Evolutionary conservation across 2,888 invertebrate genomes (phyloP), one percentile per base, ranked within the genome.

Genomic region (Netelia melanura): DNA sequence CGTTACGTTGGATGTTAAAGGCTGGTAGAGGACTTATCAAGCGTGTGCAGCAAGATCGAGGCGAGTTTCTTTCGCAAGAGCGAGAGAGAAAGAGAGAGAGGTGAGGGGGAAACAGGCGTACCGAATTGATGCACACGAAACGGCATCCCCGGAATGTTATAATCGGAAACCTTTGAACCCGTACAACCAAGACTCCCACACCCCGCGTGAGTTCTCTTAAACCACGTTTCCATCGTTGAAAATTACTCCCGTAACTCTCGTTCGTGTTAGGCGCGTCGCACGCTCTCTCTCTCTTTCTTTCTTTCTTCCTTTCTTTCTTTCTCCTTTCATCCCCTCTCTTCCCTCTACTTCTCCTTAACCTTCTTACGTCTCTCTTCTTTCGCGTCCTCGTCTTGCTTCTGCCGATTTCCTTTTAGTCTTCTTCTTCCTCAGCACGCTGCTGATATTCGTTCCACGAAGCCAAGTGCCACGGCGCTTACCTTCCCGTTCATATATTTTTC

Each of bases 91-190:
- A 52, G 52, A 52, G 52, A 52, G 52, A 52, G 52, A 6, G 38
- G 90, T 90, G 92, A 91, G 92, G 90, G 91, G 92, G 90, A 90
- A 92, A 92, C 91, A 92, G 92, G 93, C 93, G 92, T 92, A 93
- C 93, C 93, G 93, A 93, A 93, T 93, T 92, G 93, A 92, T 93
- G 92, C 92, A 93, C 93, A 92, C 92, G 93, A 93, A 93, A 92
- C 92, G 91, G 92, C 92, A 91, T 92, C 91, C 92, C 92, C 92
- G 93, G 93, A 93, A 93, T 93, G 92, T 93, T 93, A 93, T 93
- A 93, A 93, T 93, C 93, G 93, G 91, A 89, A 92, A 93, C 93
- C 93, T 92, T 92, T 93, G 92, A 93, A 93, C 93, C 90, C 90
- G 71, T 21, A 88, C 90, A 91, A 89, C 90, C 89, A 87, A 91